Evolutionary conservation across 2,113 vertebrate species (phyloP), one percentile per base, ranked within the genome.

Genomic region (Ciconia boyciana): DNA sequence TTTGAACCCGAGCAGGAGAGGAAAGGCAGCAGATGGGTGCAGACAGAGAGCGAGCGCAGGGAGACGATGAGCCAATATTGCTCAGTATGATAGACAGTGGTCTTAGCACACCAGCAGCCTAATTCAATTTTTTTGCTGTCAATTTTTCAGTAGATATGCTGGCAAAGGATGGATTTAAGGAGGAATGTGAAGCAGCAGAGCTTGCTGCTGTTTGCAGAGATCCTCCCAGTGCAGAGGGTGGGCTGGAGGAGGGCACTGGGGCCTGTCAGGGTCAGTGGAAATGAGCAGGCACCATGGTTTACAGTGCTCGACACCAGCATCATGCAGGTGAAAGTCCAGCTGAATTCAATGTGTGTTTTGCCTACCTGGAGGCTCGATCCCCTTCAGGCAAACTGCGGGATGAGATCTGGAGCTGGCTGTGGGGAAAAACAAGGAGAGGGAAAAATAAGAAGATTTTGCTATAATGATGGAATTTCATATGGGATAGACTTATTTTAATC

Each of bases 41-140:
- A 89, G 93, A 72, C 77, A 97, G 93, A 87, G 91, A 96, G 89
- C 1, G 52, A 94, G 93, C 2, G 0, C 60, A 32, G 84, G 60
- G 69, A 91, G 89, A 95, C 32, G 51, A 72, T 1, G 96, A 95
- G 96, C 96, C 96, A 96, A 95, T 94, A 93, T 83, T 92, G 90
- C 94, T 96, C 96, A 96, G 36, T 83, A 75, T 96, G 96, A 96
- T 86, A 96, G 96, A 96, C 96, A 97, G 94, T 94, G 96, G 92
- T 74, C 96, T 97, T 95, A 96, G 96, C 96, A 96, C 96, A 96
- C 76, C 94, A 97, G 94, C 96, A 96, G 96, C 96, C 96, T 90
- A 71, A 64, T 96, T 85, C 75, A 51, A 13, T 51, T 51, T 44
- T 83, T 68, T 74, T 48, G 21, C 93, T 96, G 95, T 95, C 96